phyloP scores from a whole-genome alignment of 2,113 vertebrate species.

The Deroptyus accipitrinus region DNA sequence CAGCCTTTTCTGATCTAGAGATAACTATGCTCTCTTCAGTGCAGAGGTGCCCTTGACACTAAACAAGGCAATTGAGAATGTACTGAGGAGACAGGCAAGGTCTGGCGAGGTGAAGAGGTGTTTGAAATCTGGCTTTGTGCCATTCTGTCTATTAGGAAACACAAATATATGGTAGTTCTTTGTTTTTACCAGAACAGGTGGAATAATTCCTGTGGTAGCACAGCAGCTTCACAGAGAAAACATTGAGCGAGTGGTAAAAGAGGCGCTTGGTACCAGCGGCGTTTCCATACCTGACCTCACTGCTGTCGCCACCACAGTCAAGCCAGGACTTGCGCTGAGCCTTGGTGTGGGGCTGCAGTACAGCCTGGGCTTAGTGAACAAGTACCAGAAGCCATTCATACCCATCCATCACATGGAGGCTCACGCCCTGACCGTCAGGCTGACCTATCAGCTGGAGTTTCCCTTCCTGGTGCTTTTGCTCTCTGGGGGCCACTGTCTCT shows the following conservation, averaged over 20 bases:
- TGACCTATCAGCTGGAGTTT: slow-evolving; percentile 82
- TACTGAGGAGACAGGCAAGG: not conserved
- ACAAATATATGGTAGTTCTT: not conserved
- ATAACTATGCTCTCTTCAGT: not conserved
- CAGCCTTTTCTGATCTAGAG: not conserved
- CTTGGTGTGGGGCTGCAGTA: slow-evolving; percentile 85
- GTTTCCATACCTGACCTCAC: slow-evolving; percentile 77
- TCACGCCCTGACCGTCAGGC: slow-evolving; percentile 89
- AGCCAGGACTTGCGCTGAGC: slow-evolving; percentile 88
- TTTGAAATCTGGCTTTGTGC: not conserved
- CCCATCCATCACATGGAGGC: slow-evolving; percentile 99
- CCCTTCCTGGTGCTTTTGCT: slow-evolving; percentile 93
- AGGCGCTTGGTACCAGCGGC: slow-evolving; percentile 78
- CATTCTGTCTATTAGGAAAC: not conserved
- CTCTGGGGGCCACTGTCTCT: slow-evolving; percentile 91
- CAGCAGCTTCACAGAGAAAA: slow-evolving; percentile 89
- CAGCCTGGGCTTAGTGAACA: slow-evolving; percentile 78
- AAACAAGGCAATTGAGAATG: not conserved
- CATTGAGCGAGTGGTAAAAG: slow-evolving; percentile 83
- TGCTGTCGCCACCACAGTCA: slow-evolving; percentile 89
- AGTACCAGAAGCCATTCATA: slow-evolving; percentile 86
- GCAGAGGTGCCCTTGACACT: not conserved
- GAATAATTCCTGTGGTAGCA: slow-evolving; percentile 90
- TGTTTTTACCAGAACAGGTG: slow-evolving; percentile 81
- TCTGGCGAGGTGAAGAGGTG: not conserved